phyloP scores from a whole-genome alignment of 2,888 invertebrate genomes.

The Actias luna region DNA sequence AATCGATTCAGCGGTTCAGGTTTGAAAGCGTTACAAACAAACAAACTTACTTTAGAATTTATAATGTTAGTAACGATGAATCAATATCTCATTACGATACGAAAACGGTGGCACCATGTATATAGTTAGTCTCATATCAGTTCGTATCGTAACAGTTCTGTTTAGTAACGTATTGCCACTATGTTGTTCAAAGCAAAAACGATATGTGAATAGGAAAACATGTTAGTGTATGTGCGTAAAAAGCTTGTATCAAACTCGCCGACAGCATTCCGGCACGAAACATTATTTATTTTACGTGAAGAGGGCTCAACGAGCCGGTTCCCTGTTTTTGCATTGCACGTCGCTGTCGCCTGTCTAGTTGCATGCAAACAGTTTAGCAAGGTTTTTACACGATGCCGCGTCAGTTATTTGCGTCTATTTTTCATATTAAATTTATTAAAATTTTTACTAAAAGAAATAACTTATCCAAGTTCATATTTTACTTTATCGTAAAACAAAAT shows the following conservation, averaged over 20 bases:
- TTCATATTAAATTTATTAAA: slow-evolving; percentile 16
- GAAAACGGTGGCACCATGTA: too few relatives aligned
- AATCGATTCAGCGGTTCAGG: too few relatives aligned
- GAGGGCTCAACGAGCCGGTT: slow-evolving; percentile 35
- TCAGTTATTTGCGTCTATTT: slow-evolving; percentile 22
- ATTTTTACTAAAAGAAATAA: too few relatives aligned
- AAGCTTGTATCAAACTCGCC: slow-evolving; percentile 46
- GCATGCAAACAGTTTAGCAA: slow-evolving; percentile 71
- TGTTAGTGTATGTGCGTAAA: slow-evolving; percentile 44
- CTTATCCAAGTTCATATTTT: too few relatives aligned
- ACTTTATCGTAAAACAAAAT: too few relatives aligned
- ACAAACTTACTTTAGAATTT: too few relatives aligned
- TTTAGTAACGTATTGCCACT: background rate
- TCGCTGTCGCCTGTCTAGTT: slow-evolving; percentile 42
- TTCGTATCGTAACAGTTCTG: background rate
- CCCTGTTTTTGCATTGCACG: slow-evolving; percentile 47
- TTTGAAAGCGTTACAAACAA: too few relatives aligned
- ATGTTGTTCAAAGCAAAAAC: background rate
- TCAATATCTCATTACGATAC: too few relatives aligned
- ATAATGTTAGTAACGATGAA: too few relatives aligned
- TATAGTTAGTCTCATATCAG: background rate
- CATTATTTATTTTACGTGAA: slow-evolving; percentile 76
- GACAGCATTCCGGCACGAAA: slow-evolving; percentile 60
- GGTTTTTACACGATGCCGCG: slow-evolving; percentile 36
- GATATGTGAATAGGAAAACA: slow-evolving; percentile 30